These are phyloP conservation scores for Pseudochromis fuscus DNA, from an alignment of 2,797 vertebrate species.

Conservation along the genomic window DNA sequence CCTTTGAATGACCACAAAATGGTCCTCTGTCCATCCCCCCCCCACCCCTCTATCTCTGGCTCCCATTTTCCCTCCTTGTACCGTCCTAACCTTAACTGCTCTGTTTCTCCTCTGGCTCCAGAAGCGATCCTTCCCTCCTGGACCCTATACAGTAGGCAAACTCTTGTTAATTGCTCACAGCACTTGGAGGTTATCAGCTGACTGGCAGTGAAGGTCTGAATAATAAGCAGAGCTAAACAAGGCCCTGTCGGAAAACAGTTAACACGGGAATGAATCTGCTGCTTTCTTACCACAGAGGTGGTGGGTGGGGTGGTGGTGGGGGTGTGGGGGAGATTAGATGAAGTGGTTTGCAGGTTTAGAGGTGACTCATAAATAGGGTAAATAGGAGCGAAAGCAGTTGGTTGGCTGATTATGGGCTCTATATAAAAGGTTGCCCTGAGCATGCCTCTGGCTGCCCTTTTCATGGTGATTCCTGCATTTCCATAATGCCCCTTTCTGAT, in stretches of 20 bases:
- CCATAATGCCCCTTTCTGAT: slow-evolving; percentile 59
- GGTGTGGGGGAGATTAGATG: slow-evolving; percentile 52
- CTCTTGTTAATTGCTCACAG: slow-evolving; percentile 77
- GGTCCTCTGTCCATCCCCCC: slow-evolving; percentile 20
- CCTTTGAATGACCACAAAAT: slow-evolving; percentile 60
- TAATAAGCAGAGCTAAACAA: slow-evolving; percentile 70
- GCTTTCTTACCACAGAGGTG: slow-evolving; percentile 38
- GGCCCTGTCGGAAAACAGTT: slow-evolving; percentile 70
- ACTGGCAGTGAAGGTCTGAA: slow-evolving; percentile 71
- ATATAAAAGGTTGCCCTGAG: slow-evolving; percentile 59
- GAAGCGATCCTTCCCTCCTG: slow-evolving; percentile 51
- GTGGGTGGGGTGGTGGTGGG: too few species aligned
- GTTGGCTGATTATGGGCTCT: slow-evolving; percentile 60
- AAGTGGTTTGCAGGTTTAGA: slow-evolving; percentile 55
- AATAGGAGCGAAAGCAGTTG: slow-evolving; percentile 38
- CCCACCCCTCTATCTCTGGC: not conserved
- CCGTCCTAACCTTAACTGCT: slow-evolving; percentile 33
- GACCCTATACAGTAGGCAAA: slow-evolving; percentile 59
- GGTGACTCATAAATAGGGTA: slow-evolving; percentile 65
- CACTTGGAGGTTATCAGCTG: slow-evolving; percentile 81
- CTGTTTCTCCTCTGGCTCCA: slow-evolving; percentile 49
- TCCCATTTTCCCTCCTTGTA: slow-evolving; percentile 34
- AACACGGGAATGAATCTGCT: slow-evolving; percentile 43
- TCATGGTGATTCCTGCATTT: slow-evolving; percentile 65
- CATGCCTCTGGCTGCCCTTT: slow-evolving; percentile 71